Conservation (phyloP, 2,888 invertebrate species). For the Ommatoiulus sabulosus region DNA sequence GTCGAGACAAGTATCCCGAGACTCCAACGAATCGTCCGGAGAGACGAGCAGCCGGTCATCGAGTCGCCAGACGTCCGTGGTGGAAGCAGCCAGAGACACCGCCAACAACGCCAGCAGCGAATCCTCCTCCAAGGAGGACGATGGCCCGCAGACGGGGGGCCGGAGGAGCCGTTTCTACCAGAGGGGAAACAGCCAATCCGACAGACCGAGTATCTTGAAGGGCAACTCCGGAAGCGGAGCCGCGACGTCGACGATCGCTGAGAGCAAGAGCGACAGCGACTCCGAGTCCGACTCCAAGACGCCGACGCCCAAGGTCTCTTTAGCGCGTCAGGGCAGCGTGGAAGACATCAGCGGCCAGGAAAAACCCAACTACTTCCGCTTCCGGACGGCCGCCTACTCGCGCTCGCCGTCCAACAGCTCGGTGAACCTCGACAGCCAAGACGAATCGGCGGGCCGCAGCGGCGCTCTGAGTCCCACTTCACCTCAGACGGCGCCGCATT, state of each 20-base stretch:
- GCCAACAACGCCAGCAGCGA: slow-evolving; percentile 54
- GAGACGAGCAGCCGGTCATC: slow-evolving; percentile 56
- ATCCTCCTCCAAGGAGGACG: slow-evolving; percentile 56
- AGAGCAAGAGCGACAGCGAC: slow-evolving; percentile 70
- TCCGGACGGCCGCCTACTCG: slow-evolving; percentile 60
- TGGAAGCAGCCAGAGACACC: background rate
- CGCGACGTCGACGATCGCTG: slow-evolving; percentile 61
- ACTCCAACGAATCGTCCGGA: slow-evolving; percentile 51
- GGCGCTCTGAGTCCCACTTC: slow-evolving; percentile 55
- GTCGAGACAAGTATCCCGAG: slow-evolving; percentile 49
- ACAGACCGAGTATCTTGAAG: background rate
- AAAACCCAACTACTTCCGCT: slow-evolving; percentile 62
- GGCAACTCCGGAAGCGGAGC: background rate
- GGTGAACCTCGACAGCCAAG: slow-evolving; percentile 59
- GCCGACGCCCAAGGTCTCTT: slow-evolving; percentile 41
- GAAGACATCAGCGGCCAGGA: slow-evolving; percentile 62
- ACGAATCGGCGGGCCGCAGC: slow-evolving; percentile 56
- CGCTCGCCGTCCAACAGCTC: slow-evolving; percentile 60
- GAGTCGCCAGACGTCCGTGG: slow-evolving; percentile 59
- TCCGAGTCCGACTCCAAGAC: slow-evolving; percentile 71
- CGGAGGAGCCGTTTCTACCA: slow-evolving; percentile 55
- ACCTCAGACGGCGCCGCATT: background rate
- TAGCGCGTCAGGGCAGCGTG: slow-evolving; percentile 54
- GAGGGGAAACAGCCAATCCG: background rate
- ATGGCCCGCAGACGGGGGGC: slow-evolving; percentile 49